Conservation (phyloP, 2,113 vertebrate species). For the Gavia stellata region DNA sequence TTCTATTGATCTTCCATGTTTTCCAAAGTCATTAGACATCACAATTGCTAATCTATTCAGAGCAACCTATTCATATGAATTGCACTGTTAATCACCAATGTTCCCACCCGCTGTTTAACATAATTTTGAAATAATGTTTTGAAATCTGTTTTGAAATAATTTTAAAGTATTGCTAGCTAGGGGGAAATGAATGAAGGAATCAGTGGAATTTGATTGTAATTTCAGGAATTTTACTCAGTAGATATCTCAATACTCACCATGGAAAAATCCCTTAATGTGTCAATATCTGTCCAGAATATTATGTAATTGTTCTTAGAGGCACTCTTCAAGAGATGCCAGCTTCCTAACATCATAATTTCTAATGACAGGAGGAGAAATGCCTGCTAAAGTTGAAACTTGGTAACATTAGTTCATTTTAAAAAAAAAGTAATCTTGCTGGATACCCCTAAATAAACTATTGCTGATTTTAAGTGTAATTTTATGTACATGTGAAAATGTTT, state of each 20-base stretch:
- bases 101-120: neutral
- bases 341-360: neutral
- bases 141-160: conserved; percentile 13
- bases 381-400: neutral
- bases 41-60: neutral
- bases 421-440: neutral
- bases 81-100: neutral
- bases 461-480: neutral
- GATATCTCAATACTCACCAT: neutral
- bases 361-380: neutral
- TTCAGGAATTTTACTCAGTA: neutral
- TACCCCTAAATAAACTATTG: neutral
- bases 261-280: neutral
- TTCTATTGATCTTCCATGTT: neutral
- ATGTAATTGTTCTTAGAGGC: neutral
- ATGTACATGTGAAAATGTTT: neutral
- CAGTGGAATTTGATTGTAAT: neutral
- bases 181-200: neutral
- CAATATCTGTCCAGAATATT: neutral
- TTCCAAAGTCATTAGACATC: neutral
- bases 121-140: neutral
- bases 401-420: neutral
- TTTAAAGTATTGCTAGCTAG: neutral
- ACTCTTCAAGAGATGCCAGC: neutral
- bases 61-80: neutral